These are phyloP conservation scores for Aquatica leii DNA, from an alignment of 2,888 invertebrate species.

Conservation along the genomic window DNA sequence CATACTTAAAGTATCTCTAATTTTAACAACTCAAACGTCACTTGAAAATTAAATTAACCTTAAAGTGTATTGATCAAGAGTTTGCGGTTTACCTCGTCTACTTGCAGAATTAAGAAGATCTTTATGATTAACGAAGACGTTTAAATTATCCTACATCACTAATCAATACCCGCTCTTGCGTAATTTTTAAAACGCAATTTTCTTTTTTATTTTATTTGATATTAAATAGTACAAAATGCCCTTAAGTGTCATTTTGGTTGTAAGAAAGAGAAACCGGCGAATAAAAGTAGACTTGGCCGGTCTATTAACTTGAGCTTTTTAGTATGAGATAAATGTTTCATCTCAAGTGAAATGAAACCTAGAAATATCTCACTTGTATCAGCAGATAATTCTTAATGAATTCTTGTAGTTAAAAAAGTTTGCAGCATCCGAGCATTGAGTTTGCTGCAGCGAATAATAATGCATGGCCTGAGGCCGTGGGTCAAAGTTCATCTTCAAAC, in stretches of 20 bases:
- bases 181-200: no score
- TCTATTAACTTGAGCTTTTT: slow-evolving; percentile 49
- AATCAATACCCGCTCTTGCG: no score
- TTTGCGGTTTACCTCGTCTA: no score
- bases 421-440: slow-evolving; percentile 59
- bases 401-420: slow-evolving; percentile 62
- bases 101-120: no score
- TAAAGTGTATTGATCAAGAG: no score
- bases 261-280: slow-evolving; percentile 9
- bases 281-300: slow-evolving; percentile 19
- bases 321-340: slow-evolving; percentile 57
- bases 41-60: no score
- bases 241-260: background rate
- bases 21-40: no score
- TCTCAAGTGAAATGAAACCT: slow-evolving; percentile 61
- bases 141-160: no score
- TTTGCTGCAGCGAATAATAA: slow-evolving; percentile 60
- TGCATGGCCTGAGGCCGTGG: slow-evolving; percentile 54
- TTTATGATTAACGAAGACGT: no score
- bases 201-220: background rate
- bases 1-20: no score
- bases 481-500: slow-evolving; percentile 56
- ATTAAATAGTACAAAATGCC: background rate
- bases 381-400: slow-evolving; percentile 61
- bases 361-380: slow-evolving; percentile 61